A percentile compares a stretch with the other conserved stretches of the same genome.
These are phyloP conservation scores for Gari tellinella DNA, from an alignment of 2,888 invertebrate genomes.

Conservation along the genomic window DNA sequence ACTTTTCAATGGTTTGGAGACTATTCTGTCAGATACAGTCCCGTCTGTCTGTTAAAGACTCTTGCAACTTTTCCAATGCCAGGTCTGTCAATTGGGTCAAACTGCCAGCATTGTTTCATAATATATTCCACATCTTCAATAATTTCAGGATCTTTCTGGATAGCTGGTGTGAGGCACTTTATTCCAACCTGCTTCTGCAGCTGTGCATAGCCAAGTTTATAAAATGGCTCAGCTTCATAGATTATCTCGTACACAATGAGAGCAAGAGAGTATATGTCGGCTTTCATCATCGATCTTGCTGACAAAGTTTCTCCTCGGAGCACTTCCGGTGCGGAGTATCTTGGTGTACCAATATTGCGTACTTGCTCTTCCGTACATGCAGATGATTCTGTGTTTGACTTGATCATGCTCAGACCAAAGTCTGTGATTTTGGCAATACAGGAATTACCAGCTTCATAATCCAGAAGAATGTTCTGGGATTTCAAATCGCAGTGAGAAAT, in stretches of 20 bases:
- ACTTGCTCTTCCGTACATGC: constrained; percentile 12
- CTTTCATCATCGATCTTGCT: constrained; percentile 25
- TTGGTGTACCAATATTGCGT: constrained; percentile 49
- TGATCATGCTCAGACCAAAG: constrained; percentile 65
- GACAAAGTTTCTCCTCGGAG: constrained; percentile 43
- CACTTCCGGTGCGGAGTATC: constrained; percentile 58
- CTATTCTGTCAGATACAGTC: too few species aligned
- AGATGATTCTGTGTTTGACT: constrained; percentile 40
- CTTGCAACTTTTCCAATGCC: neutral
- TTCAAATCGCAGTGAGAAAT: constrained; percentile 66
- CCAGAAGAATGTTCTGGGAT: constrained; percentile 59
- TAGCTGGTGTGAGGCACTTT: constrained; percentile 28
- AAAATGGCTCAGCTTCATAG: constrained; percentile 49
- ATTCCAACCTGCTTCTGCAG: constrained; percentile 51
- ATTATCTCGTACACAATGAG: constrained; percentile 43
- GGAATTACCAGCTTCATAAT: constrained; percentile 16
- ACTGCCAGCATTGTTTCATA: constrained; percentile 1
- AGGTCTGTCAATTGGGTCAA: constrained; percentile 22
- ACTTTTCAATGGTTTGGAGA: too few species aligned
- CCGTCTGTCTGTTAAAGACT: neutral
- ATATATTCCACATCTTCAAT: constrained; percentile 1
- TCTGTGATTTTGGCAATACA: constrained; percentile 56
- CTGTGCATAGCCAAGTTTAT: constrained; percentile 44
- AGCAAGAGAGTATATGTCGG: constrained; percentile 50
- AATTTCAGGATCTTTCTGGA: neutral